phyloP scores from a whole-genome alignment of 53 echinoderm and acorn worm species.

The Mesocentrotus franciscanus region DNA sequence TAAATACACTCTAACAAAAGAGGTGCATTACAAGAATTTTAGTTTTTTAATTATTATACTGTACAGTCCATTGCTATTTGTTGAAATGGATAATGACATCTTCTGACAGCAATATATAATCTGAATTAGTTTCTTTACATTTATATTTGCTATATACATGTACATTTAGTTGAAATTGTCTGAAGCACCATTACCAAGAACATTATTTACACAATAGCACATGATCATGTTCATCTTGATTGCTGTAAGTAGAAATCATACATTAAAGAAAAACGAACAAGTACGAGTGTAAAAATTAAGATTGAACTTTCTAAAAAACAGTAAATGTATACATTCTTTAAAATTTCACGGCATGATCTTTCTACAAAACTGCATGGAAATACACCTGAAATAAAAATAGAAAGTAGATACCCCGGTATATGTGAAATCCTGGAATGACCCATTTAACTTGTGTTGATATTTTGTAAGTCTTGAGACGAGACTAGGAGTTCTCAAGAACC shows the following conservation, averaged over 20 bases:
- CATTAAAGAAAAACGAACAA: background rate
- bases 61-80: background rate
- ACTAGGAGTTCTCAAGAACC: too few relatives aligned
- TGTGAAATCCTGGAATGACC: too few relatives aligned
- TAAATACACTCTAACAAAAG: background rate
- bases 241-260: background rate
- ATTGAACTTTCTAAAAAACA: background rate
- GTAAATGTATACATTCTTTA: background rate
- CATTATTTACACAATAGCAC: conserved; percentile 19
- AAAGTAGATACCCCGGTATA: too few relatives aligned
- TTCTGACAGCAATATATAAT: conserved; percentile 34
- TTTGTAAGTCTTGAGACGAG: too few relatives aligned
- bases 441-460: too few relatives aligned
- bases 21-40: background rate
- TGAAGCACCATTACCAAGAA: conserved; percentile 27
- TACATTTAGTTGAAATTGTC: background rate
- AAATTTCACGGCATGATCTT: background rate
- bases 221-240: background rate
- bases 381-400: too few relatives aligned
- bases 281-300: background rate
- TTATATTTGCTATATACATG: background rate
- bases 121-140: conserved; percentile 26
- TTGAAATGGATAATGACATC: background rate
- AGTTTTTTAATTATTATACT: background rate
- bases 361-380: background rate